Evolutionary conservation across 1,140 invertebrate species (phyloP).

Genomic region (Schmidtea mediterranea): DNA sequence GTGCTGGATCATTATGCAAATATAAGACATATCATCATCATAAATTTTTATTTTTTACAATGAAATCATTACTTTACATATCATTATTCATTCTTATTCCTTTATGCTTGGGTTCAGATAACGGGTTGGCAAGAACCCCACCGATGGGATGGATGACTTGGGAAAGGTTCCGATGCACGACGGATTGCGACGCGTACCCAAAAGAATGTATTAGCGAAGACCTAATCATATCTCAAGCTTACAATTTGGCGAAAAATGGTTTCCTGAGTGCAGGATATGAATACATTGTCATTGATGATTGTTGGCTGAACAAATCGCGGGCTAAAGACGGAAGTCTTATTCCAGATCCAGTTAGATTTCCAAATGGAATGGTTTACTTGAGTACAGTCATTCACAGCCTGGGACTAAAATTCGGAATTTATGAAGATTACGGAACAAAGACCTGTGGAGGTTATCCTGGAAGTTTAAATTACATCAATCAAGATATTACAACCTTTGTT

Average conservation of each 20-base stretch:
- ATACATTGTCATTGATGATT: conserved; percentile 78
- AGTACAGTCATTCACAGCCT: conserved; percentile 72
- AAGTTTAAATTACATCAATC: conserved; percentile 50
- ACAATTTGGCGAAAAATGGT: conserved; percentile 56
- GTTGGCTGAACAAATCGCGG: conserved; percentile 58
- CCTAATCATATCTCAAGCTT: conserved; percentile 65
- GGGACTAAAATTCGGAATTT: conserved; percentile 80
- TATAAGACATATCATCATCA: too few relatives aligned
- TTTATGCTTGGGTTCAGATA: conserved; percentile 13
- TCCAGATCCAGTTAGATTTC: conserved; percentile 57
- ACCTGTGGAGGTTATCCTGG: conserved; percentile 84
- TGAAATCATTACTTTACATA: too few relatives aligned
- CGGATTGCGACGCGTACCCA: conserved; percentile 20
- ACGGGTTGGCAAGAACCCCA: conserved; percentile 21
- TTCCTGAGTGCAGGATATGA: conserved; percentile 63
- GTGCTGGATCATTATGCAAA: too few relatives aligned
- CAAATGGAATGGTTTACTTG: conserved; percentile 59
- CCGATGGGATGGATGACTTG: conserved; percentile 27
- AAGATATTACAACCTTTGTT: conserved; percentile 68
- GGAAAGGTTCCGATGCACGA: conserved; percentile 22
- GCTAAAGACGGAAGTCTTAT: conserved; percentile 46
- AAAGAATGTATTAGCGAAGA: conserved; percentile 43
- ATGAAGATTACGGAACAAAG: conserved; percentile 75
- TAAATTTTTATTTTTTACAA: too few relatives aligned
- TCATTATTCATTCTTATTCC: too few relatives aligned